These are phyloP conservation scores for Myotis planiceps DNA, from an alignment of 2,797 vertebrate genomes.

Conservation along the genomic window DNA sequence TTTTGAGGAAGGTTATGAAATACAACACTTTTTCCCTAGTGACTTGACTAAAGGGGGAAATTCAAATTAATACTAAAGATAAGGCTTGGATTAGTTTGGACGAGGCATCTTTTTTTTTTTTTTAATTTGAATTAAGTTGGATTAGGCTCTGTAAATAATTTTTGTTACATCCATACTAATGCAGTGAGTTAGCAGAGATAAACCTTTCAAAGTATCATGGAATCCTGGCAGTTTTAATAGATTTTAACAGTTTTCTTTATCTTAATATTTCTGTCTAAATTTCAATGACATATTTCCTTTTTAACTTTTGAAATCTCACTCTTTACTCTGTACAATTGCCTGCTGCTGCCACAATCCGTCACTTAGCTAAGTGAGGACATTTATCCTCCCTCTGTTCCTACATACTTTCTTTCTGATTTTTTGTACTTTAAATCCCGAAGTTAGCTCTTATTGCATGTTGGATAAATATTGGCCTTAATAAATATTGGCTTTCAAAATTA, in stretches of 20 bases:
- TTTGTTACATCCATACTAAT: neutral
- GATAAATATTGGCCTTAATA: neutral
- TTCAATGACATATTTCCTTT: neutral
- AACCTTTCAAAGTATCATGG: neutral
- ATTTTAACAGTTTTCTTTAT: neutral
- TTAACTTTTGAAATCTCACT: neutral
- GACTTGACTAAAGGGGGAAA: neutral
- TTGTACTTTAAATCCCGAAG: neutral
- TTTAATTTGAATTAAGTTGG: neutral
- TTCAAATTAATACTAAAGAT: slow-evolving; percentile 13
- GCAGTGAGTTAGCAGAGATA: neutral
- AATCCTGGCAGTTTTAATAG: neutral
- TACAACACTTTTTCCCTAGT: neutral
- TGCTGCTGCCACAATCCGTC: neutral
- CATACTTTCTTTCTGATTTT: neutral
- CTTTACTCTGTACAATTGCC: neutral
- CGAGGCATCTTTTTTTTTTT: neutral
- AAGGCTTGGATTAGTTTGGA: neutral
- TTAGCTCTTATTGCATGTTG: neutral
- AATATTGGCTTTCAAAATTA: neutral
- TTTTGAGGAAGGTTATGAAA: neutral
- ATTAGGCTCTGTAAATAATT: slow-evolving; percentile 13
- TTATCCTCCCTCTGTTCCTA: neutral
- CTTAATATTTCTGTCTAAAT: neutral
- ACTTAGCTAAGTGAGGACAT: neutral